Evolutionary conservation across 2,797 vertebrate genomes (phyloP), one percentile per base, ranked within the genome.

Genomic region (Gymnothorax javanicus): DNA sequence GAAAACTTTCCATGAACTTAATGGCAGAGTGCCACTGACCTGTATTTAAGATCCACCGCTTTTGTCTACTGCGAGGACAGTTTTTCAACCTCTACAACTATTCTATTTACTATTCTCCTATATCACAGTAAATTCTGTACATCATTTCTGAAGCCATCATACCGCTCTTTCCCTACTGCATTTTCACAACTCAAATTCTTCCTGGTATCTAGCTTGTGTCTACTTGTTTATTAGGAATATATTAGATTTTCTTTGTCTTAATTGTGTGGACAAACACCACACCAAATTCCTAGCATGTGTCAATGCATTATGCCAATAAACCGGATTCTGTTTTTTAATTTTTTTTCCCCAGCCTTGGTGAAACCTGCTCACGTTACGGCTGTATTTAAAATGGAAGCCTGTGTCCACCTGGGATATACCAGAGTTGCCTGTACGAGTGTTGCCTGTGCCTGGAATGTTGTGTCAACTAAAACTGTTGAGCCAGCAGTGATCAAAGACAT

Each of bases 341-440:
- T 82, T 82, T 56, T 3, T 23, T 52, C 20, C 56, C 56, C 20
- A 82, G 79, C 7, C 54, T 54, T 7, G 79, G 79, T 15, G 17
- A 82, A 56, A 82, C 7, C 23, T 82, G 79, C 43, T 54, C 79
- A 52, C 79, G 79, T 82, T 23, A 12, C 9, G 8, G 50, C 50
- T 11, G 27, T 82, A 4, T 82, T 82, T 20, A 82, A 56, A 50
- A 15, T 82, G 79, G 79, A 82, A 56, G 79, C 79, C 43, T 82
- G 5, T 82, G 79, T 82, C 79, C 50, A 9, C 50, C 50, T 54
- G 7, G 50, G 79, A n/a, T n/a, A n/a, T n/a, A n/a, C n/a, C n/a
- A n/a, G n/a, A 54, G 79, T 82, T 27, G 43, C 43, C 23, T 82
- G 79, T 20, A 82, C 50, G 4, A 62, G 59, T 17, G 20, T 15